Percentiles rank a stretch among this genome's conserved stretches.
phyloP scores from a whole-genome alignment of 2,888 invertebrate species.

The Parelbella ahira region DNA sequence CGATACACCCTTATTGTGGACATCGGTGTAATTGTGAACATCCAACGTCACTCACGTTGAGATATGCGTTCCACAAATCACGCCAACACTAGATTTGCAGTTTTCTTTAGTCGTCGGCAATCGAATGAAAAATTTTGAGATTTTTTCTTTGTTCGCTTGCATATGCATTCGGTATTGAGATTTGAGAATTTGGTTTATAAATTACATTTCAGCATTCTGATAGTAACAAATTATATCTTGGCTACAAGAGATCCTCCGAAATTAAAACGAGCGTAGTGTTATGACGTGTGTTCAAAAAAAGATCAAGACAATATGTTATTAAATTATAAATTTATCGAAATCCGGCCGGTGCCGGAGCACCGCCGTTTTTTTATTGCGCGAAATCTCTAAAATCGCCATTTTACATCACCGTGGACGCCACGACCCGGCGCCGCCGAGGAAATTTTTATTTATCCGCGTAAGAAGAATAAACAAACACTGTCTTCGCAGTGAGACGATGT shows the following conservation, averaged over 20 bases:
- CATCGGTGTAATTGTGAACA: no score
- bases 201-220: no score
- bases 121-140: no score
- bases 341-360: constrained; percentile 8
- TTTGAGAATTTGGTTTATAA: no score
- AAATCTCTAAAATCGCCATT: constrained; percentile 9
- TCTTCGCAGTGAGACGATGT: constrained; percentile 15
- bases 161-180: no score
- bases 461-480: constrained; percentile 11
- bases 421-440: constrained; percentile 7
- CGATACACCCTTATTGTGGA: neutral
- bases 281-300: constrained; percentile 3
- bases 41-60: no score
- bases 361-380: constrained; percentile 17
- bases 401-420: constrained; percentile 14
- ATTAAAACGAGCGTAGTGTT: neutral
- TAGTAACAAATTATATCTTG: no score
- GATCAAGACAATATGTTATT: constrained; percentile 19
- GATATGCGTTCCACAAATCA: no score
- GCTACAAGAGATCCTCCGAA: no score
- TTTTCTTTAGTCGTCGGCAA: no score
- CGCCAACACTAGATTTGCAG: no score
- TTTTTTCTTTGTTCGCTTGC: no score
- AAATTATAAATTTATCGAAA: constrained; percentile 19
- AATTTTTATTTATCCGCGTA: constrained; percentile 20